These are phyloP conservation scores for Dicroscelio sp. DNA, from an alignment of 2,888 invertebrate species.

Conservation along the genomic window DNA sequence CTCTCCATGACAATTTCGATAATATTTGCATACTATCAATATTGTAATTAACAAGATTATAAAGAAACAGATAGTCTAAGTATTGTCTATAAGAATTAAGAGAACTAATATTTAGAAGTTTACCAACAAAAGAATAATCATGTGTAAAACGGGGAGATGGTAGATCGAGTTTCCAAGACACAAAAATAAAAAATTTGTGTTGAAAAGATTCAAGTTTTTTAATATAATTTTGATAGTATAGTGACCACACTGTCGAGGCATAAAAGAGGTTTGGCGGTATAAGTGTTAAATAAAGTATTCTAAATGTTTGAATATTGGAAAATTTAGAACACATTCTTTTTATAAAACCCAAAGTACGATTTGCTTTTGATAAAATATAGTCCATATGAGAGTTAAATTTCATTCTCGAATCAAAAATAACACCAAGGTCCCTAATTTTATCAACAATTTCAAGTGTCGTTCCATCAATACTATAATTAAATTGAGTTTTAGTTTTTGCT, in stretches of 20 bases:
- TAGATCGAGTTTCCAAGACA: not conserved
- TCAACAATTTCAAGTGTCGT: not conserved
- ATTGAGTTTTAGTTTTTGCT: not conserved
- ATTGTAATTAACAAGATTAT: not conserved
- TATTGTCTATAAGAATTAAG: not conserved
- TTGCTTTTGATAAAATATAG: not conserved
- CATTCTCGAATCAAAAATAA: not conserved
- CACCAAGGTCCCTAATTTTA: not conserved
- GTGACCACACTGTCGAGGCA: not conserved
- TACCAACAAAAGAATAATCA: not conserved
- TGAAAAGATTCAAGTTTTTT: slow-evolving; percentile 5
- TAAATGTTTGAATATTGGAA: not conserved
- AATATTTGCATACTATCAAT: not conserved
- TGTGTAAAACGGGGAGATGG: not conserved
- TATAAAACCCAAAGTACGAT: not conserved
- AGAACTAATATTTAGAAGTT: not conserved
- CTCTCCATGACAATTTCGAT: not conserved
- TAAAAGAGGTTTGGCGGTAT: too few species aligned
- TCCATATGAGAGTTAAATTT: not conserved
- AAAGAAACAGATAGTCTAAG: not conserved
- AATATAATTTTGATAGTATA: not conserved
- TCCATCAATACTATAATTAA: not conserved
- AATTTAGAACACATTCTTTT: not conserved
- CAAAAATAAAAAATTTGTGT: not conserved
- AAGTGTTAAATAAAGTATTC: not conserved